Conservation (phyloP, 2,888 invertebrate genomes). For the Nezara viridula region DNA sequence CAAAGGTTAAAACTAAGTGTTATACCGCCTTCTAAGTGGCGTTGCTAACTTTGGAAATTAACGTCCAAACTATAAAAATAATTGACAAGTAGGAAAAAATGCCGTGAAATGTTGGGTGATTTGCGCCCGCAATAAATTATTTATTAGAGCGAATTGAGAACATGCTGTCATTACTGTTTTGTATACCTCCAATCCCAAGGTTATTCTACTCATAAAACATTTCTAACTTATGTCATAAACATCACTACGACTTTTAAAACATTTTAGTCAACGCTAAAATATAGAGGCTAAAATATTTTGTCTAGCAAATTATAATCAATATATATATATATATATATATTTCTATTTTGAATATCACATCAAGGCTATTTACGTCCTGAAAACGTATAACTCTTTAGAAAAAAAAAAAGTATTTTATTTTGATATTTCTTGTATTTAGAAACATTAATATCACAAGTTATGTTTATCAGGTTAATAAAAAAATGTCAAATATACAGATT, state of each 20-base stretch:
- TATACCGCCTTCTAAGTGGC: not conserved
- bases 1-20: not conserved
- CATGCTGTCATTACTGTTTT: not conserved
- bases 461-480: not conserved
- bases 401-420: not conserved
- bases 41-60: not conserved
- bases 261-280: not conserved
- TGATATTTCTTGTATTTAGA: not conserved
- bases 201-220: not conserved
- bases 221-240: not conserved
- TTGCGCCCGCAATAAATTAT: not conserved
- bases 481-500: not conserved
- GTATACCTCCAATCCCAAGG: not conserved
- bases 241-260: not conserved
- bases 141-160: not conserved
- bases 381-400: not conserved
- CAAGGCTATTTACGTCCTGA: not conserved
- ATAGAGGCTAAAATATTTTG: not conserved
- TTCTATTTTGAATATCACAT: too few species aligned
- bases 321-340: too few species aligned
- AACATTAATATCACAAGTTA: not conserved
- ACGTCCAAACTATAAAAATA: not conserved
- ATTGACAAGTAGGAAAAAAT: not conserved
- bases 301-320: not conserved
- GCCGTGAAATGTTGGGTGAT: not conserved